Conservation (phyloP, 2,797 vertebrate genomes). For the Melanogrammus aeglefinus region DNA sequence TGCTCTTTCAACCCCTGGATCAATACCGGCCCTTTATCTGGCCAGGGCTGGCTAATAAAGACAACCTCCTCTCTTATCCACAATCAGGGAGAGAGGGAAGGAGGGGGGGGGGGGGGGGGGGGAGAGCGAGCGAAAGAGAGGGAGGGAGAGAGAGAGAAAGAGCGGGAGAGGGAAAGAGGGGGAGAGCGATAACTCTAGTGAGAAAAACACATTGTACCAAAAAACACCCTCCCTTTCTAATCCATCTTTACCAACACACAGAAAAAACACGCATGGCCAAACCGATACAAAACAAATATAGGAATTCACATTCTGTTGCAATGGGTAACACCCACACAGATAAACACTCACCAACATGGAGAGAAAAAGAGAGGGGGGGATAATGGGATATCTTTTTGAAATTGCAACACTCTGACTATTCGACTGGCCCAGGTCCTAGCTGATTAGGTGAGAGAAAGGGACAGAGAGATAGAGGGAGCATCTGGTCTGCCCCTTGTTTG, state of each 20-base stretch:
- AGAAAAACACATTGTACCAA: conserved; percentile 54
- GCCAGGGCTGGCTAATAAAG: conserved; percentile 79
- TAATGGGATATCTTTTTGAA: conserved; percentile 1
- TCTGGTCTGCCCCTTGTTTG: too few species aligned
- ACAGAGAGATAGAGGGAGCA: too few species aligned
- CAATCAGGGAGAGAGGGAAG: conserved; percentile 26
- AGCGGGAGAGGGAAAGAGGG: conserved; percentile 2
- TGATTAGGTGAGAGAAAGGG: too few species aligned
- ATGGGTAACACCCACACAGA: conserved; percentile 6
- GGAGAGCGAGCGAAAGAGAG: conserved; percentile 12
- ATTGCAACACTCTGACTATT: too few species aligned
- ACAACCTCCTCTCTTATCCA: conserved; percentile 70
- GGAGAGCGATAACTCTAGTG: neutral
- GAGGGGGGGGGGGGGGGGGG: conserved; percentile 31
- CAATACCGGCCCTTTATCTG: conserved; percentile 82
- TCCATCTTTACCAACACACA: too few species aligned
- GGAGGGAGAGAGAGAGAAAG: neutral
- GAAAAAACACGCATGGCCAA: conserved; percentile 13
- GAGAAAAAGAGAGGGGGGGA: neutral
- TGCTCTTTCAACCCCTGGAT: conserved; percentile 82
- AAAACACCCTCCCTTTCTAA: conserved; percentile 28
- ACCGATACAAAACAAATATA: conserved; percentile 35
- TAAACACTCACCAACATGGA: neutral
- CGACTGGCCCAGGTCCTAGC: too few species aligned
- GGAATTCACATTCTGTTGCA: conserved; percentile 39